Percentiles rank a stretch among this genome's conserved stretches.
These are phyloP conservation scores for Actinernus sp. DNA, from an alignment of 92 coral and sea anemone genomes.

Conservation along the genomic window DNA sequence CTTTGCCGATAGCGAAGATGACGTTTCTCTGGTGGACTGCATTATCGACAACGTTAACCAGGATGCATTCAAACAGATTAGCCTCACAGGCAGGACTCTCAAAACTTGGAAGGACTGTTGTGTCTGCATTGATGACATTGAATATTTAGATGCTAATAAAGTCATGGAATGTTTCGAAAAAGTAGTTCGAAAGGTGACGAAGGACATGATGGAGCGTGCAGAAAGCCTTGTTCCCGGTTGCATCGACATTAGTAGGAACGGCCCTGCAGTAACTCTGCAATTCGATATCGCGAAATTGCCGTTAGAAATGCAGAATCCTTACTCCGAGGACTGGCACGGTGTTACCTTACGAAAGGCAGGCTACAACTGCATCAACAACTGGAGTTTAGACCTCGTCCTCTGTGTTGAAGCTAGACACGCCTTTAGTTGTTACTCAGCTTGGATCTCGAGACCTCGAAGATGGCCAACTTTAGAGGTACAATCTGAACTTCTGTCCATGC, in stretches of 20 bases:
- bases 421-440: not conserved
- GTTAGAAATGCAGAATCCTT: slow-evolving; percentile 21
- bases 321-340: slow-evolving; percentile 18
- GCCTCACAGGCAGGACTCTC: not conserved
- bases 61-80: slow-evolving; percentile 11
- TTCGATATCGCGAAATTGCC: slow-evolving; percentile 17
- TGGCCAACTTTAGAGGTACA: too few relatives aligned
- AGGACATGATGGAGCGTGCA: slow-evolving; percentile 20
- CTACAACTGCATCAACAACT: slow-evolving; percentile 11
- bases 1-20: slow-evolving; percentile 2
- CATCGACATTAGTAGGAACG: slow-evolving; percentile 4
- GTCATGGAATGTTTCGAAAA: slow-evolving; percentile 14
- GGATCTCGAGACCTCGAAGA: too few relatives aligned
- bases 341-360: slow-evolving; percentile 5
- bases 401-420: slow-evolving; percentile 5
- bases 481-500: too few relatives aligned
- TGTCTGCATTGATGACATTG: not conserved
- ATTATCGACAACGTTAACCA: slow-evolving; percentile 3
- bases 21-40: slow-evolving; percentile 4
- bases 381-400: slow-evolving; percentile 18
- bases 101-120: slow-evolving; percentile 6
- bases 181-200: slow-evolving; percentile 1
- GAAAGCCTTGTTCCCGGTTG: slow-evolving; percentile 20
- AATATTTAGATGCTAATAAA: slow-evolving; percentile 16
- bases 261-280: slow-evolving; percentile 17